Percentiles rank a stretch among this genome's conserved stretches.
Conservation (phyloP, 2,888 invertebrate species). For the Pelosia muscerda region DNA sequence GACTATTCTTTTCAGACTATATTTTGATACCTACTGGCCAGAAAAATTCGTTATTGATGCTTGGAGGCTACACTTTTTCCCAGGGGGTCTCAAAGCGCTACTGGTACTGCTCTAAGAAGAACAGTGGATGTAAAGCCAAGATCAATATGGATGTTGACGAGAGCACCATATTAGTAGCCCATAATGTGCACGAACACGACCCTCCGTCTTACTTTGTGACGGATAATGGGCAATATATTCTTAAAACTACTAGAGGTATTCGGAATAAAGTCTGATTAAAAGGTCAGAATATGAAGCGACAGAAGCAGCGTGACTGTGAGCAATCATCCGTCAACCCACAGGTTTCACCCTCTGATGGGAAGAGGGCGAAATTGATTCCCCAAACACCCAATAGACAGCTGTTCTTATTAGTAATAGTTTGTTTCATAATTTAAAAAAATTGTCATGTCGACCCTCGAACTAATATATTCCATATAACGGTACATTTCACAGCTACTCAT, state of each 20-base stretch:
- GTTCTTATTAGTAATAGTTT: too few relatives aligned
- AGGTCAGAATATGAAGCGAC: neutral
- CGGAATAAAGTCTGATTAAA: neutral
- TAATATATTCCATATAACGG: too few relatives aligned
- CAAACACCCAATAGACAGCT: too few relatives aligned
- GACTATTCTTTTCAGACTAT: slow-evolving; percentile 38
- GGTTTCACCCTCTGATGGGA: too few relatives aligned
- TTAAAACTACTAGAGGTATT: slow-evolving; percentile 9
- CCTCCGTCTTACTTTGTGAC: slow-evolving; percentile 49
- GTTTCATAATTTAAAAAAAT: too few relatives aligned
- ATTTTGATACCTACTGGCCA: slow-evolving; percentile 36
- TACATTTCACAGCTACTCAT: too few relatives aligned
- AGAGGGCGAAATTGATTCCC: too few relatives aligned
- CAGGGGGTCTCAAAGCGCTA: slow-evolving; percentile 33
- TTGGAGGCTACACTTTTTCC: slow-evolving; percentile 52
- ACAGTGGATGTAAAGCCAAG: slow-evolving; percentile 43
- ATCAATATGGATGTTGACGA: slow-evolving; percentile 42
- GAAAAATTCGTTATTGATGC: slow-evolving; percentile 44
- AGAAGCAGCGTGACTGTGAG: too few relatives aligned
- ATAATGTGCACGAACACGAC: slow-evolving; percentile 48
- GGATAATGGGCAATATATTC: slow-evolving; percentile 39
- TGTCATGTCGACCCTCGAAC: too few relatives aligned
- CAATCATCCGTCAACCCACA: too few relatives aligned
- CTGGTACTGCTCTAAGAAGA: slow-evolving; percentile 52
- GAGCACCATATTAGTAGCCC: slow-evolving; percentile 34